Evolutionary conservation across 35 echinoderm and acorn worm species (phyloP).

Genomic region (Heliocidaris tuberculata): DNA sequence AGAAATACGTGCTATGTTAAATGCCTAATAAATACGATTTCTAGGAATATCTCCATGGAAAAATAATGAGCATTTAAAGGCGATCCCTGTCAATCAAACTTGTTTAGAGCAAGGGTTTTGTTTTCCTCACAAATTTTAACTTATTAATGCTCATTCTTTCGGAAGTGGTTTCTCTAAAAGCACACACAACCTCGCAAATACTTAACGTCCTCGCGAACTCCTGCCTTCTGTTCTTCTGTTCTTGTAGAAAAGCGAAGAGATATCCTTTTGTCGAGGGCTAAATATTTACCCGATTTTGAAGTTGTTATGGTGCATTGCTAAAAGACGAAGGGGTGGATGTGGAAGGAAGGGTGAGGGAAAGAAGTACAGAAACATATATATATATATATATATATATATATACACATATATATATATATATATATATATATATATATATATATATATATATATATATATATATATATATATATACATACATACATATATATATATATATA

Average conservation of each 20-base stretch:
- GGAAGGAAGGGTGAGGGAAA: background rate
- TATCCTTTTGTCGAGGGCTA: background rate
- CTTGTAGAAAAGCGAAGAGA: background rate
- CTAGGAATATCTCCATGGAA: background rate
- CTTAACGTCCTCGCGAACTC: background rate
- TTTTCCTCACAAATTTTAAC: background rate
- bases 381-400: too few species aligned
- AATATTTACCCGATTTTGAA: background rate
- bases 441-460: too few species aligned
- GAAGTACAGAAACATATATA: too few species aligned
- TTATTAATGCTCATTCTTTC: background rate
- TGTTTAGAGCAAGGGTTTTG: background rate
- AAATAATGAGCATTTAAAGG: background rate
- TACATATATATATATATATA: too few species aligned
- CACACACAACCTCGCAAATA: constrained; percentile 3
- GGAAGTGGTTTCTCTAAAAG: background rate
- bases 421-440: too few species aligned
- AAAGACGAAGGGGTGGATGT: background rate
- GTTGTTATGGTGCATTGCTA: background rate
- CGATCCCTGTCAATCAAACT: background rate
- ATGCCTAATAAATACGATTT: background rate
- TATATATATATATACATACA: too few species aligned
- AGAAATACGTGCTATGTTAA: background rate
- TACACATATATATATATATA: too few species aligned
- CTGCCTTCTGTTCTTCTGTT: background rate